phyloP scores from a whole-genome alignment of 2,113 vertebrate genomes.

The Columba janthina region DNA sequence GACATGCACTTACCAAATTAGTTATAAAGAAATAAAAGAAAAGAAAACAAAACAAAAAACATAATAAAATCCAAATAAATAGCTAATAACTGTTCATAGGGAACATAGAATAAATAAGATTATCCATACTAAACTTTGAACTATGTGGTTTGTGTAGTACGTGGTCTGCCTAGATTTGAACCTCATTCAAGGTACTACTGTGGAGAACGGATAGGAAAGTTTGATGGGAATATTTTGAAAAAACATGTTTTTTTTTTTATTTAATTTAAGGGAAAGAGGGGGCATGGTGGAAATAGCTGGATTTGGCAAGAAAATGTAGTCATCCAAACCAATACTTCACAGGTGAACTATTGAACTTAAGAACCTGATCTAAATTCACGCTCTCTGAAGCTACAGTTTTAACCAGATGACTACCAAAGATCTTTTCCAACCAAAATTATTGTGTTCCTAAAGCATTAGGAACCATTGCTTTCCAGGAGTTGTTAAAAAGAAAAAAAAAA shows the following conservation, averaged over 20 bases:
- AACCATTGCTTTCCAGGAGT: background rate
- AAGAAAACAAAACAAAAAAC: accelerated
- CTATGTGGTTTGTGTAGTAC: background rate
- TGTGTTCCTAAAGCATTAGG: background rate
- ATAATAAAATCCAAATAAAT: background rate
- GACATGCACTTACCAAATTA: background rate
- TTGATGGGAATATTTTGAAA: background rate
- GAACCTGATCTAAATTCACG: background rate
- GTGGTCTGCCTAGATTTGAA: background rate
- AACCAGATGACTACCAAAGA: background rate
- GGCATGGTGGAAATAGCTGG: background rate
- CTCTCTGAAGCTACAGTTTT: background rate
- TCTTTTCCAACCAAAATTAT: background rate
- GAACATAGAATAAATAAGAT: background rate
- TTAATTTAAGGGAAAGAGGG: background rate
- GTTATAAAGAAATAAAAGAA: background rate
- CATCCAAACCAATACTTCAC: background rate
- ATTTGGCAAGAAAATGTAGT: background rate
- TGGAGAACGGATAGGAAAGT: background rate
- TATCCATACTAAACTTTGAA: background rate
- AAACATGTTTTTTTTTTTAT: background rate
- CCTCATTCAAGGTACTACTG: background rate
- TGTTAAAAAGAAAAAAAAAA: background rate
- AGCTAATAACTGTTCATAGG: background rate
- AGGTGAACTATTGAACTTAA: background rate